These are phyloP conservation scores for Pluvianellus socialis DNA, from an alignment of 2,113 vertebrate genomes.

Conservation along the genomic window DNA sequence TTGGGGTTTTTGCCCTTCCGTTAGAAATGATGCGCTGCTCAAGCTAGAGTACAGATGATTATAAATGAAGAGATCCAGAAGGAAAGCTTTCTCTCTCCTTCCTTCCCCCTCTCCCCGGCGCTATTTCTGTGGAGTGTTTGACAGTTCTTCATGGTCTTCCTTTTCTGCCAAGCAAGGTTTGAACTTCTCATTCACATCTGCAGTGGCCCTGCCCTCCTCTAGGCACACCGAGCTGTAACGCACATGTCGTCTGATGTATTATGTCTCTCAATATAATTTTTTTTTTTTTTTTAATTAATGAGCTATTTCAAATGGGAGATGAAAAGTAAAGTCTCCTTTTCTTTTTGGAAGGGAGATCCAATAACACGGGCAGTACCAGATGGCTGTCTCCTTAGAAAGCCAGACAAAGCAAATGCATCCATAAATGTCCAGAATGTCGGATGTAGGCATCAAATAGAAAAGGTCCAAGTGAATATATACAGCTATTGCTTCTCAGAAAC, in stretches of 20 bases:
- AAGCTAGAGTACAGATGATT: background rate
- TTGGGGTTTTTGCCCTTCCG: background rate
- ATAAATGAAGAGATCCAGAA: background rate
- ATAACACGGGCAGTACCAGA: background rate
- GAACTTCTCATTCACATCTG: background rate
- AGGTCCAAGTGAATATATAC: constrained; percentile 1
- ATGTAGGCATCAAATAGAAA: background rate
- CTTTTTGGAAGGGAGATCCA: background rate
- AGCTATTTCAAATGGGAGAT: background rate
- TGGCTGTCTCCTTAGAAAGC: background rate
- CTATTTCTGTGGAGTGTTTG: background rate
- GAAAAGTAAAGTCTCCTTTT: background rate
- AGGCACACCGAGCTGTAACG: background rate
- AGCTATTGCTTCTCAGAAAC: background rate
- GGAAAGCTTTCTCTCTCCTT: background rate
- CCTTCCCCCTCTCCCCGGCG: background rate
- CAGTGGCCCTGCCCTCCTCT: background rate
- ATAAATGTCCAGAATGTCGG: background rate
- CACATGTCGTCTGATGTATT: background rate
- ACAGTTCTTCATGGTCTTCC: background rate
- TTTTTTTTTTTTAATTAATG: background rate
- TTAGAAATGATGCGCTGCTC: background rate
- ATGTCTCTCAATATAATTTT: background rate
- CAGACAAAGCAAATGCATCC: background rate
- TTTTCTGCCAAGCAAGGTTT: background rate